These are phyloP conservation scores for Agrypnia vestita DNA, from an alignment of 1,140 invertebrate genomes.

Conservation along the genomic window DNA sequence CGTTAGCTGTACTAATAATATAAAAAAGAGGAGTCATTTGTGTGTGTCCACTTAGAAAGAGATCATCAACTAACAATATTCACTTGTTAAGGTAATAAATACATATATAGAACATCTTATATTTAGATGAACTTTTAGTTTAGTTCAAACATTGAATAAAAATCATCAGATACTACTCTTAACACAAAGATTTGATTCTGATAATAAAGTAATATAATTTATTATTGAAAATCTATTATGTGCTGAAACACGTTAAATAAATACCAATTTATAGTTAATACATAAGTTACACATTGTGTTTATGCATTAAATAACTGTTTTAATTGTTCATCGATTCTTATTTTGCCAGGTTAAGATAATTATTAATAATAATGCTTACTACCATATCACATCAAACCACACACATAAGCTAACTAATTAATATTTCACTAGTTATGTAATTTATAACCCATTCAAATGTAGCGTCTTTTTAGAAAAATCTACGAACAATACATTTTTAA, in stretches of 20 bases:
- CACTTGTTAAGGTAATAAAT: constrained; percentile 59
- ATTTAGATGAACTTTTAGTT: constrained; percentile 13
- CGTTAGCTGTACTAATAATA: not conserved
- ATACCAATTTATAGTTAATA: not conserved
- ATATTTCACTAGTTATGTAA: constrained; percentile 44
- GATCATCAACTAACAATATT: constrained; percentile 61
- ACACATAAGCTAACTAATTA: constrained; percentile 60
- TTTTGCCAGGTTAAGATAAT: constrained; percentile 36
- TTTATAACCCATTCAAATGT: constrained; percentile 2
- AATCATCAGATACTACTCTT: constrained; percentile 20
- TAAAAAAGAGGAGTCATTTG: constrained; percentile 24
- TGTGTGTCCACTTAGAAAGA: constrained; percentile 60
- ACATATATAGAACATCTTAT: constrained; percentile 46
- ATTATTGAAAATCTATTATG: not conserved
- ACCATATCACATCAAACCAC: constrained; percentile 62
- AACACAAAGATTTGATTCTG: constrained; percentile 9
- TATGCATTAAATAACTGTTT: constrained; percentile 1
- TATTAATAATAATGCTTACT: constrained; percentile 59
- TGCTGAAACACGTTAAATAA: not conserved
- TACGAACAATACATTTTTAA: constrained; percentile 13
- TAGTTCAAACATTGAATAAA: constrained; percentile 38
- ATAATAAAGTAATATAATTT: constrained; percentile 20
- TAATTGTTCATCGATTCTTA: constrained; percentile 18
- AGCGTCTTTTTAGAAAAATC: constrained; percentile 15
- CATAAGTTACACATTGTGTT: not conserved